Evolutionary conservation across 2,888 invertebrate species (phyloP).

Genomic region (Trichogramma dendrolimi): DNA sequence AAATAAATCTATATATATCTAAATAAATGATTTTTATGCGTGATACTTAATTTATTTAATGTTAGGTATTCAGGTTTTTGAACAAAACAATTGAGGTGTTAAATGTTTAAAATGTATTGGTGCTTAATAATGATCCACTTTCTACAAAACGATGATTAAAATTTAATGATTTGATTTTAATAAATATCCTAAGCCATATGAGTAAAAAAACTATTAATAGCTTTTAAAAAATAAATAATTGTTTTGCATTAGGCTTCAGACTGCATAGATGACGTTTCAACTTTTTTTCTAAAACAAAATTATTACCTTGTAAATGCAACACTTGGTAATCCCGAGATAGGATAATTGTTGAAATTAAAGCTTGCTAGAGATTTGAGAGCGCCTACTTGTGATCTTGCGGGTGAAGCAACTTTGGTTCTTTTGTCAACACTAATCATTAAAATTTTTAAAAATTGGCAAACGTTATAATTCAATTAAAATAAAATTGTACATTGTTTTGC

Average conservation of each 20-base stretch:
- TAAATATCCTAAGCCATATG: too few species aligned
- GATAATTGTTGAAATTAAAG: constrained; percentile 56
- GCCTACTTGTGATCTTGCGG: constrained; percentile 58
- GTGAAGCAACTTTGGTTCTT: constrained; percentile 57
- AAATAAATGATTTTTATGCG: neutral
- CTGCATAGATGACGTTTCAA: neutral
- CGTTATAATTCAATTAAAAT: constrained; percentile 3
- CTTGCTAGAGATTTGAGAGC: constrained; percentile 56
- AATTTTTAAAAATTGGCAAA: constrained; percentile 31
- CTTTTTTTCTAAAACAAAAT: constrained; percentile 8
- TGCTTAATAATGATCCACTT: too few species aligned
- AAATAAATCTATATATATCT: neutral
- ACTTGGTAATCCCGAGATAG: constrained; percentile 41
- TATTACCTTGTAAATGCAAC: constrained; percentile 43
- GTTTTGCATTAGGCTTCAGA: too few species aligned
- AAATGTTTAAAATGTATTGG: too few species aligned
- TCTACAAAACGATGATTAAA: too few species aligned
- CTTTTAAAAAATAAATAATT: too few species aligned
- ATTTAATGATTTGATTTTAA: too few species aligned
- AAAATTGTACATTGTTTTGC: constrained; percentile 25
- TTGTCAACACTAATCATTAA: constrained; percentile 50
- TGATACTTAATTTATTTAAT: too few species aligned
- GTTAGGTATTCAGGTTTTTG: constrained; percentile 17
- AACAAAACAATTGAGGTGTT: constrained; percentile 24
- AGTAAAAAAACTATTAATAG: too few species aligned